Evolutionary conservation across 2,797 vertebrate species (phyloP), one percentile per base, ranked within the genome.

Genomic region (Hylomyscus alleni): DNA sequence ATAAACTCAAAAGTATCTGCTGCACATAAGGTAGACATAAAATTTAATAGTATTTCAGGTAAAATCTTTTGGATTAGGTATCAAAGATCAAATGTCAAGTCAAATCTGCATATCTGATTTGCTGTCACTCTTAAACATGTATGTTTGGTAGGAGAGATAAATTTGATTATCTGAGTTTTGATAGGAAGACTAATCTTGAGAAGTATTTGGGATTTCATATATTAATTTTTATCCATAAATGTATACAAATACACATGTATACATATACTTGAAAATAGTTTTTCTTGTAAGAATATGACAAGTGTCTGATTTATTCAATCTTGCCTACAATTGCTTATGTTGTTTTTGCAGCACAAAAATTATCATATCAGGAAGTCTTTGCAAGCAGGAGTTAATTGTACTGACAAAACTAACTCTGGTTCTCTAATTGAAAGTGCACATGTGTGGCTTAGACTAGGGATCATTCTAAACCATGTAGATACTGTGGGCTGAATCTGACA

Each of bases 381-480:
- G 54, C 47, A 96, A 96, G 92, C 88, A 87, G 2, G 81, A 95
- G 97, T 95, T 87, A 95, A 95, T 95, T 96, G 92, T 92, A 97
- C 84, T 90, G 91, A 97, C 77, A 96, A 62, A 85, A 94, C 69
- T 73, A 87, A 34, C 47, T 94, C 96, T 93, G 87, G 22, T 97
- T 96, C 91, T 80, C 65, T 97, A 52, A 90, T 78, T 67, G 44
- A 96, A 95, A 94, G 80, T 93, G 54, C n/a, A 40, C n/a, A 31
- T 31, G 15, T 56, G 62, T 22, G 19, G 29, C 5, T 31, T 34
- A 88, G 89, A 19, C 50, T 82, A 78, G 86, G 69, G 31, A 84
- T 84, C 52, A 20, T 77, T 72, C 67, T 95, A 92, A 95, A 15
- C 67, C 87, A 60, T 60, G 92, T 78, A 77, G 85, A 10, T 72